Evolutionary conservation across 2,797 vertebrate genomes (phyloP), one percentile per base, ranked within the genome.

Genomic region (Amblyraja radiata): DNA sequence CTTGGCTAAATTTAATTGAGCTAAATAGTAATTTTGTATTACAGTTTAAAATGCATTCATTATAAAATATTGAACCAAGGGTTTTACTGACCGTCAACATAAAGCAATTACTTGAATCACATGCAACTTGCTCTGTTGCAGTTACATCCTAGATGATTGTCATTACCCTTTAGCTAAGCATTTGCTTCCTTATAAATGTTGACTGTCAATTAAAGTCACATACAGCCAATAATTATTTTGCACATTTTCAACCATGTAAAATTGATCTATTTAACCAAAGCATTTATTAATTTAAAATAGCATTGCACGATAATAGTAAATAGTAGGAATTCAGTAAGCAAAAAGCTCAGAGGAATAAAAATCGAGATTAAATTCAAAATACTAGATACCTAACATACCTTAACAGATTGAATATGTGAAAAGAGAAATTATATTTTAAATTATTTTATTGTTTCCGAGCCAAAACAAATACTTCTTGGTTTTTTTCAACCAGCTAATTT

Each of bases 41-140:
- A 81, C 39, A 46, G 7, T 25, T 78, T 54, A 86, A 86, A 84
- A 88, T 68, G 28, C 63, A 90, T 73, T 71, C 8, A 90, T 73
- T 90, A 73, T 46, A 65, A 90, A 90, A 90, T 91, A 91, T 46
- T 91, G 36, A 91, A 74, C 68, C 68, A 84, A 18, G 46, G 68
- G 71, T 11, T 91, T 91, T 74, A 91, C 39, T 91, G 65, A 74
- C 36, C 13, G 68, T 91, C 39, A 91, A 74, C 90, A 71, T 73
- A 90, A 90, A 73, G 68, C 65, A 23, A 32, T 90, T 90, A 90
- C 68, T 90, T 90, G 65, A 39, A 71, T 73, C 65, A 28, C 39
- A 39, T 25, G 68, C 2, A 74, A 54, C 23, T 46, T 13, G 46
- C 68, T 65, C 58, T 25, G 46, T 74, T 91, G 36, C 23, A 11